Conservation (phyloP, 2,113 vertebrate genomes). For the Corvus hawaiiensis region DNA sequence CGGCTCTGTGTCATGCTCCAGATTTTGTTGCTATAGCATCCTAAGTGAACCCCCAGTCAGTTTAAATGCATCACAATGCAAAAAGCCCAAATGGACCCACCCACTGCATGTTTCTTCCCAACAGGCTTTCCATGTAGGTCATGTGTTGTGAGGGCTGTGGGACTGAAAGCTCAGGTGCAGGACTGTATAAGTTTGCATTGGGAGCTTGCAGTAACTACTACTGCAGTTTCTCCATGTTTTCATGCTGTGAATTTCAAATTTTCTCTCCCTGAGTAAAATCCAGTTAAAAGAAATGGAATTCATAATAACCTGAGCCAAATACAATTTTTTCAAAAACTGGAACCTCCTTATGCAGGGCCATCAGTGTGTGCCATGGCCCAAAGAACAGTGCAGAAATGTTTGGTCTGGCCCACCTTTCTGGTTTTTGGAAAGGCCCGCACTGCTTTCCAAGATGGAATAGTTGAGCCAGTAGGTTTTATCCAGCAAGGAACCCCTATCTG, state of each 20-base stretch:
- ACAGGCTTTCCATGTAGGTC: not conserved
- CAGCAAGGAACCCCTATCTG: not conserved
- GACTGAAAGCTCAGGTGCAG: not conserved
- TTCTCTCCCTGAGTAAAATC: not conserved
- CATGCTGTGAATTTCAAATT: not conserved
- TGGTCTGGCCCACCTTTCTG: not conserved
- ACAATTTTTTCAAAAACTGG: not conserved
- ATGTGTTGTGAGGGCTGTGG: not conserved
- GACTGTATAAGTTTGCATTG: not conserved
- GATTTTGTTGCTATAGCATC: not conserved
- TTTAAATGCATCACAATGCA: not conserved
- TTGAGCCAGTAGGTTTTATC: not conserved
- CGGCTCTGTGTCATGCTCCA: not conserved
- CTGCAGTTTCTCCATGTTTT: not conserved
- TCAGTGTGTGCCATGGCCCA: not conserved
- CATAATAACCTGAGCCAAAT: not conserved
- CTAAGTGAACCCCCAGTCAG: not conserved
- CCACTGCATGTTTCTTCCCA: not conserved
- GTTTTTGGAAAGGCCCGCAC: not conserved
- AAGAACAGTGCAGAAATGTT: not conserved
- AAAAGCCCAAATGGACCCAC: not conserved
- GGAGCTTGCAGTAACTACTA: not conserved
- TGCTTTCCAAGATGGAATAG: not conserved
- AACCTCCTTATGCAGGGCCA: not conserved
- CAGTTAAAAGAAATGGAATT: not conserved